These are phyloP conservation scores for Epinephelus coioides DNA, from an alignment of 2,797 vertebrate genomes.

Conservation along the genomic window DNA sequence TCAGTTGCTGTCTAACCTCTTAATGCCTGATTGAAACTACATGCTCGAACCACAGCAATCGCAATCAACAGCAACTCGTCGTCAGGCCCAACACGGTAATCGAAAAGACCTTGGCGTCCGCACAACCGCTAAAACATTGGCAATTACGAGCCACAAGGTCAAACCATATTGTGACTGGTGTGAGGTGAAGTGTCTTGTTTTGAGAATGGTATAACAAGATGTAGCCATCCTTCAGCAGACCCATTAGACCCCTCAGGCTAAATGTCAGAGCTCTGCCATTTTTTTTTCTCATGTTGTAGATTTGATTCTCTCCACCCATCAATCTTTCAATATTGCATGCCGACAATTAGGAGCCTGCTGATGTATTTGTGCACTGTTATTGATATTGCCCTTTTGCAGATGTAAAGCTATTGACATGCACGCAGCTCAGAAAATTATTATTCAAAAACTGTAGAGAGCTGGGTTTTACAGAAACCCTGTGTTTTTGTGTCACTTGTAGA, in stretches of 20 bases:
- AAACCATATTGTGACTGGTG: slow-evolving; percentile 65
- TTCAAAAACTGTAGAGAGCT: slow-evolving; percentile 44
- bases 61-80: slow-evolving; percentile 72
- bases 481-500: slow-evolving; percentile 45
- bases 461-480: slow-evolving; percentile 45
- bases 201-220: slow-evolving; percentile 69
- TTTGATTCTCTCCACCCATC: slow-evolving; percentile 67
- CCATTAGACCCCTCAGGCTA: slow-evolving; percentile 71
- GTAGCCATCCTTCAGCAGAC: slow-evolving; percentile 59
- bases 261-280: slow-evolving; percentile 71
- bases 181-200: slow-evolving; percentile 74
- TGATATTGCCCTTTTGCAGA: slow-evolving; percentile 73
- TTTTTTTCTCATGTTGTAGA: slow-evolving; percentile 35
- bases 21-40: slow-evolving; percentile 77
- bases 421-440: slow-evolving; percentile 38
- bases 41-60: slow-evolving; percentile 66
- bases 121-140: slow-evolving; percentile 62
- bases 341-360: slow-evolving; percentile 73
- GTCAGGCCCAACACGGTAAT: slow-evolving; percentile 64
- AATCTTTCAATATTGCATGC: slow-evolving; percentile 64
- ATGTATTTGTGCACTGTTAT: slow-evolving; percentile 66
- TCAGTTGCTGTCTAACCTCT: slow-evolving; percentile 72
- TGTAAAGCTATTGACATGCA: slow-evolving; percentile 50
- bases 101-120: slow-evolving; percentile 52
- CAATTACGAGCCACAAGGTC: slow-evolving; percentile 78